These are phyloP conservation scores for Phocides pigmalion DNA, from an alignment of 1,140 invertebrate genomes.

Conservation along the genomic window DNA sequence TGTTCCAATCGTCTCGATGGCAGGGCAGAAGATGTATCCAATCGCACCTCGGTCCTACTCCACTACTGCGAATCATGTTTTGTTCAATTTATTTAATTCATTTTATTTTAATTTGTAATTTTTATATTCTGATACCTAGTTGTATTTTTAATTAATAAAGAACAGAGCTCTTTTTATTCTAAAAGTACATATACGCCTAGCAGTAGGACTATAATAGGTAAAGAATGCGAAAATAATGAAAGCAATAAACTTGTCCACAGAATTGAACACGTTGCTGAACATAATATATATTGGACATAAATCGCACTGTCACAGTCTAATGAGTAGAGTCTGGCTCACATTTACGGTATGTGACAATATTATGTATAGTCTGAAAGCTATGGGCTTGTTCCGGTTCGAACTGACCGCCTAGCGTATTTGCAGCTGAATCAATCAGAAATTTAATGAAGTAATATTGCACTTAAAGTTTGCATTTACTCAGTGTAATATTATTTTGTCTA, in stretches of 20 bases:
- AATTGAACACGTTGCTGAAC: neutral
- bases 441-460: neutral
- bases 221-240: neutral
- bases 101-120: too few species aligned
- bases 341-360: neutral
- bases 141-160: too few species aligned
- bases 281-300: conserved; percentile 8
- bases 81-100: too few species aligned
- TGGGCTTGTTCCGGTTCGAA: neutral
- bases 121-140: too few species aligned
- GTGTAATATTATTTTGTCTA: neutral
- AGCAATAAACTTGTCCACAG: neutral
- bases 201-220: too few species aligned
- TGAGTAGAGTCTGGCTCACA: conserved; percentile 10
- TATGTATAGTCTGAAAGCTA: conserved; percentile 1
- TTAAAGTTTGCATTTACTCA: neutral
- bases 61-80: too few species aligned
- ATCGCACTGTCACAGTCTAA: conserved; percentile 10
- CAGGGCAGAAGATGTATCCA: too few species aligned
- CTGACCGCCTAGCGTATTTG: neutral
- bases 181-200: too few species aligned
- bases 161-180: too few species aligned
- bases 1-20: too few species aligned
- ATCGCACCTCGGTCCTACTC: too few species aligned
- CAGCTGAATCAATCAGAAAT: conserved; percentile 2